phyloP scores from a whole-genome alignment of 2,113 vertebrate species.

The Chloropsis hardwickii region DNA sequence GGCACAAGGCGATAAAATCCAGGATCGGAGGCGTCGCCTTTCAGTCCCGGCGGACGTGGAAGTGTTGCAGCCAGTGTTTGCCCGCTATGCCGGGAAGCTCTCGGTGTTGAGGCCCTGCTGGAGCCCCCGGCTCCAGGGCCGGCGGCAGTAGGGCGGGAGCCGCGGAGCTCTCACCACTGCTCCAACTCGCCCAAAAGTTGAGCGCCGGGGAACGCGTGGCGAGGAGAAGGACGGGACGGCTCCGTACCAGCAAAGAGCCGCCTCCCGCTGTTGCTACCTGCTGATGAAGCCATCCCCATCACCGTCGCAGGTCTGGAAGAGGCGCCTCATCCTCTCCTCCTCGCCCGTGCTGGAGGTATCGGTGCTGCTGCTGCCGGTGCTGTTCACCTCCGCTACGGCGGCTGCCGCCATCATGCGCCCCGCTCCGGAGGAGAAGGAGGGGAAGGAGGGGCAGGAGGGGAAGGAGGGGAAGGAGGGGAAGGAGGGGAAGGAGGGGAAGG shows the following conservation, averaged over 20 bases:
- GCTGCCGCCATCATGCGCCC: constrained; percentile 74
- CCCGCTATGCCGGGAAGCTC: background rate
- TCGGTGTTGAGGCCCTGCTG: too few species aligned
- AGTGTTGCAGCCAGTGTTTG: fast-evolving
- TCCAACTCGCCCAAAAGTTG: constrained; percentile 3
- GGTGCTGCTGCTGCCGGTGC: constrained; percentile 69
- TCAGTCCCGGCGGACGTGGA: too few species aligned
- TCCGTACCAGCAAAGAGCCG: background rate
- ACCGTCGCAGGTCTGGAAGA: constrained; percentile 83
- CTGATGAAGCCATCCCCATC: constrained; percentile 80
- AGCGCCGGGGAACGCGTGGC: background rate
- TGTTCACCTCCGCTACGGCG: constrained; percentile 42
- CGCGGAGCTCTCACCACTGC: background rate
- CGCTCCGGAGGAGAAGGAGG: background rate
- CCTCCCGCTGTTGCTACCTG: constrained; percentile 66
- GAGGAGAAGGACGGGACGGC: background rate
- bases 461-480: background rate
- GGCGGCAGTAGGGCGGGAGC: background rate
- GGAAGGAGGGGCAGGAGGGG: background rate
- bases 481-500: background rate
- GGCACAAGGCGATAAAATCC: background rate
- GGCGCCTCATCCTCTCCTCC: constrained; percentile 78
- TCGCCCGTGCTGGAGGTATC: constrained; percentile 81
- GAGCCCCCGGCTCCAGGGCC: background rate
- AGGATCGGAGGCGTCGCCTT: too few species aligned